A percentile compares a stretch with the other conserved stretches of the same genome.
phyloP scores from a whole-genome alignment of 2,113 vertebrate species.

The Paraplagusia blochii region DNA sequence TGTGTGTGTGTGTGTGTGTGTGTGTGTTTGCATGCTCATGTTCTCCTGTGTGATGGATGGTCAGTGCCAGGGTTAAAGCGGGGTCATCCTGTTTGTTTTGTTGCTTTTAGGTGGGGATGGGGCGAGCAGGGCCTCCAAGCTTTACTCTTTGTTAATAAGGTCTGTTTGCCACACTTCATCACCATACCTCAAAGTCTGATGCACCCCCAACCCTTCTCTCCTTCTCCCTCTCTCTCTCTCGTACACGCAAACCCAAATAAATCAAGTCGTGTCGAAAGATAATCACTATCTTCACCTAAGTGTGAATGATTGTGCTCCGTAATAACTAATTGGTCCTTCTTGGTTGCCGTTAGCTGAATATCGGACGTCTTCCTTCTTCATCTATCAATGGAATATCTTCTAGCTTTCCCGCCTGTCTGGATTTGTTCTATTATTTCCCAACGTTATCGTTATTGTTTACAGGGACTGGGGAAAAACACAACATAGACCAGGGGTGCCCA shows the following conservation, averaged over 20 bases:
- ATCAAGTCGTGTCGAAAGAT: constrained; percentile 31
- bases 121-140: constrained; percentile 37
- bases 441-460: constrained; percentile 41
- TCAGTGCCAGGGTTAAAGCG: constrained; percentile 55
- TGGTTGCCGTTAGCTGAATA: constrained; percentile 42
- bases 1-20: constrained; percentile 23
- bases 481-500: no score
- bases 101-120: constrained; percentile 59
- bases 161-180: constrained; percentile 69
- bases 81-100: constrained; percentile 71
- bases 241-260: constrained; percentile 19
- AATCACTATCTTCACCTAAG: constrained; percentile 51
- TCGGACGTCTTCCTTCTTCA: constrained; percentile 35
- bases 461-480: constrained; percentile 8
- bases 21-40: constrained; percentile 6
- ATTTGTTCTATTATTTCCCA: constrained; percentile 32
- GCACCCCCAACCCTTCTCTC: constrained; percentile 23
- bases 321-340: constrained; percentile 54
- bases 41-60: constrained; percentile 69
- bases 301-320: constrained; percentile 45
- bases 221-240: constrained; percentile 17
- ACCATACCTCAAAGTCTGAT: constrained; percentile 58
- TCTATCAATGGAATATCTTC: constrained; percentile 43
- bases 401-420: constrained; percentile 2
- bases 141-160: constrained; percentile 62